Conservation (phyloP, 2,888 invertebrate genomes). For the Heteromyza rotundicornis region DNA sequence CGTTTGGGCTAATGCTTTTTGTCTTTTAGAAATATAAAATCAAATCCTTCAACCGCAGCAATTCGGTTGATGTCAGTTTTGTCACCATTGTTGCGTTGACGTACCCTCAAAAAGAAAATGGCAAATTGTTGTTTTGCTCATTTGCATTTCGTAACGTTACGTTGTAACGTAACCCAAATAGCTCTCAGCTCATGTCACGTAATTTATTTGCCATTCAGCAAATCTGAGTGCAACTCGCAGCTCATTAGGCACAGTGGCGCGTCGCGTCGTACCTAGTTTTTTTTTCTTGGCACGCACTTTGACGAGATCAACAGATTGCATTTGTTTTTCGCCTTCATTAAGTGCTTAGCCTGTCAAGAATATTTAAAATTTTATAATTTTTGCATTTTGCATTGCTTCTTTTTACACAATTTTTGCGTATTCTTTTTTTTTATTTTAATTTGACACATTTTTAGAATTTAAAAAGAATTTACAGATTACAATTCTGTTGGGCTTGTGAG, state of each 20-base stretch:
- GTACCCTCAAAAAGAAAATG: too few relatives aligned
- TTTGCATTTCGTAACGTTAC: neutral
- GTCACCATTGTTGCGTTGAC: neutral
- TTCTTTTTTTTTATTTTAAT: too few relatives aligned
- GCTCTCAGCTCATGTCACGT: neutral
- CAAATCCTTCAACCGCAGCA: too few relatives aligned
- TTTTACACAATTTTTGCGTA: too few relatives aligned
- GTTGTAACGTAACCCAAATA: neutral
- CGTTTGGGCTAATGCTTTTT: neutral
- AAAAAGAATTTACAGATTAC: too few relatives aligned
- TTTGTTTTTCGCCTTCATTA: neutral
- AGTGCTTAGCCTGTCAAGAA: neutral
- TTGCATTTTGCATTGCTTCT: too few relatives aligned
- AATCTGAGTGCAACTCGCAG: neutral
- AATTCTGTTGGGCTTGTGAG: too few relatives aligned
- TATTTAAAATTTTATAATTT: too few relatives aligned
- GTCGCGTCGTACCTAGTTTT: neutral
- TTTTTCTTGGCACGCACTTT: neutral
- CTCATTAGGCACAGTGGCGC: neutral
- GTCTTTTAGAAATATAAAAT: too few relatives aligned
- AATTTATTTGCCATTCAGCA: constrained; percentile 10
- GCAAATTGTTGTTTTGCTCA: neutral
- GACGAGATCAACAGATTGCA: neutral
- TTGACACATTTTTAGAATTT: too few relatives aligned
- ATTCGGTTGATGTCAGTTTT: neutral